phyloP scores from a whole-genome alignment of 2,797 vertebrate genomes.

The Clarias platycephalus region DNA sequence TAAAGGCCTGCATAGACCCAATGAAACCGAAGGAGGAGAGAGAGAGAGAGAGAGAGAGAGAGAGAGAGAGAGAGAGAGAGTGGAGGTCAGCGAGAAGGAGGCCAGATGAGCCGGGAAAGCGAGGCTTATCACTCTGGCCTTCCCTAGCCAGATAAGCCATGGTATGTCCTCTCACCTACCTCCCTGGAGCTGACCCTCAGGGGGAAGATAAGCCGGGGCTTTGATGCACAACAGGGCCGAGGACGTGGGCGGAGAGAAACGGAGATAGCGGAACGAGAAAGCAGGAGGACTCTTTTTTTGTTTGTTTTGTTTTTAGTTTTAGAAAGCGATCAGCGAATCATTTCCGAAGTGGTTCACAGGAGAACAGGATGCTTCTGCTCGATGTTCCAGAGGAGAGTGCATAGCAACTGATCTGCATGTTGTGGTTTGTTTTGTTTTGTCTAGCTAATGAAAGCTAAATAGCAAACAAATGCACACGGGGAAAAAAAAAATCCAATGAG shows the following conservation, averaged over 20 bases:
- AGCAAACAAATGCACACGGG: conserved; percentile 23
- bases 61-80: not conserved
- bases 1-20: conserved; percentile 26
- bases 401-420: not conserved
- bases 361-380: not conserved
- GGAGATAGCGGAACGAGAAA: conserved; percentile 49
- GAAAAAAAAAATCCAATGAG: not conserved
- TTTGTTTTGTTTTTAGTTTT: not conserved
- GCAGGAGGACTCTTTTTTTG: conserved; percentile 52
- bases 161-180: conserved; percentile 55
- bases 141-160: conserved; percentile 52
- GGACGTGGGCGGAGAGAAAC: conserved; percentile 23
- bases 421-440: conserved; percentile 3
- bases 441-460: conserved; percentile 29
- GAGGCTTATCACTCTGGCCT: conserved; percentile 47
- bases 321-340: conserved; percentile 18
- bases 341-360: not conserved
- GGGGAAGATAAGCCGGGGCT: conserved; percentile 57
- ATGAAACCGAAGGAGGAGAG: not conserved
- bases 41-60: not conserved
- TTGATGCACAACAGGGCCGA: conserved; percentile 54
- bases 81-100: conserved; percentile 34
- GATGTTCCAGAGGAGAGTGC: not conserved
- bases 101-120: conserved; percentile 43
- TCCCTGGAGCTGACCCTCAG: conserved; percentile 50